Conservation (phyloP, 2,113 vertebrate genomes). For the Solenodon paradoxus region DNA sequence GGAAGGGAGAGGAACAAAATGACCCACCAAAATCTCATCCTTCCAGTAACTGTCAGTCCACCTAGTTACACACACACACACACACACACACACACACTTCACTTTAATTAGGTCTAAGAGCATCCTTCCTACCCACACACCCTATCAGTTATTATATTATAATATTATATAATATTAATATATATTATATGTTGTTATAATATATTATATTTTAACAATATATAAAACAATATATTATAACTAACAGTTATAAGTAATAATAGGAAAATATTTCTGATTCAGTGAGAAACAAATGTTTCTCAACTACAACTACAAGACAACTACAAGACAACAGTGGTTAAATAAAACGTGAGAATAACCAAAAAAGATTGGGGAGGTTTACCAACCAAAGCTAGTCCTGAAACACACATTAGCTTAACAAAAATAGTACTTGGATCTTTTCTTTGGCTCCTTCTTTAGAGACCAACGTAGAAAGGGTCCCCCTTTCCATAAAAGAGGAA, state of each 20-base stretch:
- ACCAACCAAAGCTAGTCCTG: conserved; percentile 11
- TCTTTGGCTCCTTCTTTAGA: background rate
- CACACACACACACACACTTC: background rate
- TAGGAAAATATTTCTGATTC: background rate
- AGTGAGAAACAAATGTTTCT: background rate
- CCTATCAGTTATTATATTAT: too few species aligned
- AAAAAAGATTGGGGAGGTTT: conserved; percentile 7
- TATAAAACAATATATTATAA: too few species aligned
- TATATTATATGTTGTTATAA: too few species aligned
- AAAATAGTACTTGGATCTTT: background rate
- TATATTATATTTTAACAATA: too few species aligned
- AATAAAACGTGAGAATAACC: background rate
- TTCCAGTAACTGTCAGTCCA: background rate
- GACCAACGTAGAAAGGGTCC: background rate
- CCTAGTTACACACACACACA: background rate
- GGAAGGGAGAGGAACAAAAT: background rate
- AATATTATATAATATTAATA: too few species aligned
- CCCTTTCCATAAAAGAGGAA: background rate
- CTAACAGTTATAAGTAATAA: too few species aligned
- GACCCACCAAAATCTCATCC: background rate
- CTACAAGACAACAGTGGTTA: background rate
- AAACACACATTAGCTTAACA: background rate
- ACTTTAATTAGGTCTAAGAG: background rate
- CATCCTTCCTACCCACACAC: background rate
- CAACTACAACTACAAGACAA: conserved; percentile 11